These are phyloP conservation scores for Brachyhypopomus gauderio DNA, from an alignment of 2,113 vertebrate species.

Conservation along the genomic window DNA sequence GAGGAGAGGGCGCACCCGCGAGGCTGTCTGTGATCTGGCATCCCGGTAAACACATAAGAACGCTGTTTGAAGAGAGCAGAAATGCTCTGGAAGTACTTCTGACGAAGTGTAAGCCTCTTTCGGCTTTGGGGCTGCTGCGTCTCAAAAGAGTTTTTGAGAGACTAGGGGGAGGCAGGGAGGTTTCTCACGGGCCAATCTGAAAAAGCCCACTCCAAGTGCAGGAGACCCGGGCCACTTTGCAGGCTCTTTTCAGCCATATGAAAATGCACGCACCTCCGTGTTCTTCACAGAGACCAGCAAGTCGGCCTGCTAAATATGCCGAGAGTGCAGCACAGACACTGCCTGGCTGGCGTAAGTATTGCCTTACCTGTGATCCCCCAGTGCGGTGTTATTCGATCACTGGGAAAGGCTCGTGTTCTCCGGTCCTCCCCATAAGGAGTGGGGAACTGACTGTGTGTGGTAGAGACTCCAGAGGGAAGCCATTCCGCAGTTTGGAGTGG, in stretches of 20 bases:
- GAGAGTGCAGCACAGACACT: too few relatives aligned
- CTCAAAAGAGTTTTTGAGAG: conserved; percentile 68
- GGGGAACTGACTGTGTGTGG: neutral
- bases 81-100: conserved; percentile 77
- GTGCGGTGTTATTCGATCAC: neutral
- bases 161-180: conserved; percentile 55
- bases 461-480: neutral
- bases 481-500: neutral
- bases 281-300: neutral
- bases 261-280: neutral
- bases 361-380: neutral
- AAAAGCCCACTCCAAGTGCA: conserved; percentile 49
- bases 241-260: conserved; percentile 22
- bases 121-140: conserved; percentile 62
- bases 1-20: conserved; percentile 64
- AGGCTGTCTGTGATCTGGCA: conserved; percentile 71
- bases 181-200: conserved; percentile 22
- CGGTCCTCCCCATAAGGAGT: neutral
- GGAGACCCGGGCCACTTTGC: conserved; percentile 45
- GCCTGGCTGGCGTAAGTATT: neutral
- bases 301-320: neutral
- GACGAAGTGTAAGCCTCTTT: conserved; percentile 74
- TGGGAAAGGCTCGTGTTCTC: neutral
- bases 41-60: conserved; percentile 67
- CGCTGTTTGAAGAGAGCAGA: conserved; percentile 71